Percentiles rank a stretch among this genome's conserved stretches.
phyloP scores from a whole-genome alignment of 2,888 invertebrate species.

The Hypomecis punctinalis region DNA sequence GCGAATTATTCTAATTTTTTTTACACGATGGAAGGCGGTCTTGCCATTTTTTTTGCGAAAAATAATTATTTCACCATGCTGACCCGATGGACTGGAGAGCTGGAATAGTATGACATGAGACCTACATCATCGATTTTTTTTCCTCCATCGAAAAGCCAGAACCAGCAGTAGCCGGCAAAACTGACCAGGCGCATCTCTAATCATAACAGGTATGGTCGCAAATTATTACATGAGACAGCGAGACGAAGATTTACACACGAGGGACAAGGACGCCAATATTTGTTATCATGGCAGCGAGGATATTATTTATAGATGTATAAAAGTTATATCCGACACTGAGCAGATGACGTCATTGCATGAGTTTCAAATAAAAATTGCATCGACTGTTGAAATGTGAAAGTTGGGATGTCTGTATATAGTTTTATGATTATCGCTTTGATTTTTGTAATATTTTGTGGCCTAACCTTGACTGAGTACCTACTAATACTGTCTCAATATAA shows the following conservation, averaged over 20 bases:
- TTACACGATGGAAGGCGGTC: too few relatives aligned
- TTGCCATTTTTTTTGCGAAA: too few relatives aligned
- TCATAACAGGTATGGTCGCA: conserved; percentile 47
- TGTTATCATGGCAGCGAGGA: conserved; percentile 20
- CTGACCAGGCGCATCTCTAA: conserved; percentile 33
- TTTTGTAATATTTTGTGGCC: not conserved
- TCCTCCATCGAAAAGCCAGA: too few relatives aligned
- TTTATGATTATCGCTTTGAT: not conserved
- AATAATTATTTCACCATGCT: too few relatives aligned
- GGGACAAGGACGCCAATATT: conserved; percentile 14
- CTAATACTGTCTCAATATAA: too few relatives aligned
- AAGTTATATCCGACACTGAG: conserved; percentile 11
- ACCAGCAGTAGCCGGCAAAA: conserved; percentile 22
- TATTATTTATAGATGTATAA: conserved; percentile 12
- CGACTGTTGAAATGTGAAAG: not conserved
- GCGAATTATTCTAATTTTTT: too few relatives aligned
- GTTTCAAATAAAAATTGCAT: conserved; percentile 5
- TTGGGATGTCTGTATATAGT: not conserved
- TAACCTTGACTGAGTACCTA: not conserved
- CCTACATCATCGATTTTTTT: too few relatives aligned
- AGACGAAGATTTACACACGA: conserved; percentile 2
- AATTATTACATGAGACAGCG: conserved; percentile 44
- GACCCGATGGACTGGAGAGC: too few relatives aligned
- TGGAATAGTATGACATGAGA: too few relatives aligned
- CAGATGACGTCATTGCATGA: not conserved